phyloP scores from a whole-genome alignment of 2,888 invertebrate genomes.

The Chymomyza caudatula region DNA sequence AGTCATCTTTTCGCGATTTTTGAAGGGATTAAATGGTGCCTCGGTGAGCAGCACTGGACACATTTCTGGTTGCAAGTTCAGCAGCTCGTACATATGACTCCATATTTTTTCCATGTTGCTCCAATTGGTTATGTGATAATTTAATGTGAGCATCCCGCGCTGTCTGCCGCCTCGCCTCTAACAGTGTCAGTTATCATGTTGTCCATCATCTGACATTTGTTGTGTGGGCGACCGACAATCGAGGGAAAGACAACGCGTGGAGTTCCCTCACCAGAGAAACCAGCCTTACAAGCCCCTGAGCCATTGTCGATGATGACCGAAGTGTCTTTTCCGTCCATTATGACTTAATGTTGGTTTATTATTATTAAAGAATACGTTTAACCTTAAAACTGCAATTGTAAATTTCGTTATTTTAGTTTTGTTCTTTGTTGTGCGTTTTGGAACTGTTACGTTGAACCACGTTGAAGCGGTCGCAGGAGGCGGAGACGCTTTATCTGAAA shows the following conservation, averaged over 20 bases:
- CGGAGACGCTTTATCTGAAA: too few species aligned
- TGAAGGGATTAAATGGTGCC: constrained; percentile 54
- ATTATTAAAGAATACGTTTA: too few species aligned
- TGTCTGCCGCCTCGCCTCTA: constrained; percentile 86
- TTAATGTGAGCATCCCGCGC: constrained; percentile 49
- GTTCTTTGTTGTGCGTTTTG: too few species aligned
- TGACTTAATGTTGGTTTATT: too few species aligned
- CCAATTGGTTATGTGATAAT: constrained; percentile 56
- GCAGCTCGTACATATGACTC: too few species aligned
- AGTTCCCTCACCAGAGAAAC: constrained; percentile 88
- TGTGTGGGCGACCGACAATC: constrained; percentile 72
- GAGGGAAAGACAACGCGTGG: constrained; percentile 80
- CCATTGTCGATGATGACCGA: constrained; percentile 55
- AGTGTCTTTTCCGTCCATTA: too few species aligned
- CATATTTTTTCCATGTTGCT: too few species aligned
- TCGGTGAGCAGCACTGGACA: constrained; percentile 53
- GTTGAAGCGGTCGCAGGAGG: too few species aligned
- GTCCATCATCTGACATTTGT: constrained; percentile 89
- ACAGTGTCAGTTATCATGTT: too few species aligned
- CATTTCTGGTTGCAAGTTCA: constrained; percentile 24
- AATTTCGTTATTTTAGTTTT: too few species aligned
- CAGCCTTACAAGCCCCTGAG: constrained; percentile 81
- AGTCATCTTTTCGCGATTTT: constrained; percentile 55
- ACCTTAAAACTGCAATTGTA: too few species aligned
- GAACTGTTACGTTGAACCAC: too few species aligned